Base-by-base conservation (phyloP, 1,140 invertebrate species). In the Prorops nasuta region DNA sequence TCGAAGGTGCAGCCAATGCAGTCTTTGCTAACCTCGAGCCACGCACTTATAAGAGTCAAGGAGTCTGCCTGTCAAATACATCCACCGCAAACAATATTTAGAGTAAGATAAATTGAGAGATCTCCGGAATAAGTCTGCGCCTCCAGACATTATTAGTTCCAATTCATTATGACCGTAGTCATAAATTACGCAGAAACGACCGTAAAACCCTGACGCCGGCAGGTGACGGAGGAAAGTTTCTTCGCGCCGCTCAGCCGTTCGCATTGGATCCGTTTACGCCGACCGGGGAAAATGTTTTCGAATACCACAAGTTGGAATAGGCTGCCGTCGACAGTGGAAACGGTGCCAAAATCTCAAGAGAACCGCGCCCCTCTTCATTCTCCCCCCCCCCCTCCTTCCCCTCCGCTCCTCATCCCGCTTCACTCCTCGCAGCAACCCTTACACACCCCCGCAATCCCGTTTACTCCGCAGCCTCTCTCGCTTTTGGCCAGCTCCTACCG, bases 261-360 rank as follows among this genome's bases (percentile, higher is more conserved):
- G 49, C 52, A 52, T 61, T 54, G 51, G 60, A 63, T 62, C 54
- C 59, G 59, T 58, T 63, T 56, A 56, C 58, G 56, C 48, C 47
- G 44, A 37, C 48, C 52, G 46, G 45, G 58, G 44, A 56, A 56
- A 63, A 66, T 69, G 60, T 66, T 69, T 67, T 63, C 52, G 54
- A 63, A 62, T 67, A 65, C 60, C 60, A 44, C 60, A 56, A 61
- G 49, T 61, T 58, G 57, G 58, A 62, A 64, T 65, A 65, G 60
- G 53, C 55, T 45, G 59, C 52, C 59, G 61, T 58, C 54, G 56
- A 51, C 48, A 56, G 47, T 57, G 50, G 60, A 64, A 66, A 57
- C 61, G 49, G 61, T 74, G 71, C 71, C 71, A 74, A 72, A 74
- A 70, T 70, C 68, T 68, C 67, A 64, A 69, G 66, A 70, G 67